Percentiles rank a stretch among this genome's conserved stretches.
Conservation (phyloP, 1,140 invertebrate genomes). For the Lethocerus indicus region DNA sequence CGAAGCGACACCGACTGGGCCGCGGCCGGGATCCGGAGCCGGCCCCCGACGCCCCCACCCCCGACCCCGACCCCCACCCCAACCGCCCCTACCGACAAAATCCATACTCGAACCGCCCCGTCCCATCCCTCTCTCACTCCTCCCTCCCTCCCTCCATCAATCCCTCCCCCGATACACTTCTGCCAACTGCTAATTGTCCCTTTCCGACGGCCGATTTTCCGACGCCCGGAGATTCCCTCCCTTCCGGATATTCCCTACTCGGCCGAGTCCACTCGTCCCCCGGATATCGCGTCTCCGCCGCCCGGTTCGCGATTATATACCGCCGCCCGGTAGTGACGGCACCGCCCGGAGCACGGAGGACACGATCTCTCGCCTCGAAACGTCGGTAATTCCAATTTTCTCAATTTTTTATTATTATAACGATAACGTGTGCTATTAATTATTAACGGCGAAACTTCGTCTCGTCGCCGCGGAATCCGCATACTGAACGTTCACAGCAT, state of each 20-base stretch:
- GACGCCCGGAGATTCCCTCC: neutral
- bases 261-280: neutral
- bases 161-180: neutral
- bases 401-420: no score
- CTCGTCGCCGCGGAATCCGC: no score
- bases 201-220: neutral
- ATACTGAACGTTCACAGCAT: no score
- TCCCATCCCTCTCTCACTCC: neutral
- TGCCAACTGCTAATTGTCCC: neutral
- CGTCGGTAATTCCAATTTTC: no score
- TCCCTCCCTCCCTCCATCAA: neutral
- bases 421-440: no score
- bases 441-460: no score
- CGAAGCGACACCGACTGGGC: no score
- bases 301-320: neutral
- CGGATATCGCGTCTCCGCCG: neutral
- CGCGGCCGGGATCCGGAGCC: no score
- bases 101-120: neutral
- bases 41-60: no score
- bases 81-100: no score
- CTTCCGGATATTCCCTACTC: neutral
- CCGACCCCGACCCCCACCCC: no score
- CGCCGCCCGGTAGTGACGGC: neutral
- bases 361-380: neutral
- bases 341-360: neutral